A percentile compares a stretch with the other conserved stretches of the same genome.
phyloP scores from a whole-genome alignment of 2,113 vertebrate genomes.

The Benitochromis conjunctus region DNA sequence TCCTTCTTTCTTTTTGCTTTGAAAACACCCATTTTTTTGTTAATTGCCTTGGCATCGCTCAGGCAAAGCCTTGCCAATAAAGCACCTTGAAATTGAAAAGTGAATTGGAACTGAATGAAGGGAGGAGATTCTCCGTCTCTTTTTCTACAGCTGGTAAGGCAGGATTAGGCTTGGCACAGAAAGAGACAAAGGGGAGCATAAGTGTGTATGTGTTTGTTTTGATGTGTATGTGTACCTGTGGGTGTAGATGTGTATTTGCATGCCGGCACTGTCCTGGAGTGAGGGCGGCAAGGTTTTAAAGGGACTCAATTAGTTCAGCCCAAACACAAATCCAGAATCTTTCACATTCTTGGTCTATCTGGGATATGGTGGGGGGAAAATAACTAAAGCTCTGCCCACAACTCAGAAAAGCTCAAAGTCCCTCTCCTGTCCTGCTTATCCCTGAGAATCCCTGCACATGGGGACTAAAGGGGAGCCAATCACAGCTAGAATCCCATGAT shows the following conservation, averaged over 20 bases:
- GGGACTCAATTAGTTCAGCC: conserved; percentile 75
- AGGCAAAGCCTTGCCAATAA: conserved; percentile 63
- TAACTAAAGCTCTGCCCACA: conserved; percentile 46
- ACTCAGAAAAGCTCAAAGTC: conserved; percentile 55
- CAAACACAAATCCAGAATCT: conserved; percentile 68
- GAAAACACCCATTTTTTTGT: conserved; percentile 49
- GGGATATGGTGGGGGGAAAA: conserved; percentile 47
- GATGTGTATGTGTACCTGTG: conserved; percentile 13
- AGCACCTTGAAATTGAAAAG: conserved; percentile 78
- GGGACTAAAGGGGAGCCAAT: conserved; percentile 45
- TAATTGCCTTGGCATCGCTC: conserved; percentile 69
- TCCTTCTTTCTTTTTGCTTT: conserved; percentile 43
- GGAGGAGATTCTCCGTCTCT: conserved; percentile 60
- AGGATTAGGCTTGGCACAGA: conserved; percentile 74
- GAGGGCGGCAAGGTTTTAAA: conserved; percentile 61
- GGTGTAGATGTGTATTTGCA: conserved; percentile 9
- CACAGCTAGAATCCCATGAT: conserved; percentile 57
- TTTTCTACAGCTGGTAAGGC: conserved; percentile 63
- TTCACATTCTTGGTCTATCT: conserved; percentile 54
- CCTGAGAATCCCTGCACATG: conserved; percentile 58
- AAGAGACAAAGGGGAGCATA: conserved; percentile 58
- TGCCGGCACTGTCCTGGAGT: conserved; percentile 54
- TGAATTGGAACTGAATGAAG: conserved; percentile 72
- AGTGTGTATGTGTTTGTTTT: conserved; percentile 4
- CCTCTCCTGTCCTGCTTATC: conserved; percentile 56